Percentiles rank a stretch among this genome's conserved stretches.
These are phyloP conservation scores for Amaurobius ferox DNA, from an alignment of 2,888 invertebrate species.

Conservation along the genomic window DNA sequence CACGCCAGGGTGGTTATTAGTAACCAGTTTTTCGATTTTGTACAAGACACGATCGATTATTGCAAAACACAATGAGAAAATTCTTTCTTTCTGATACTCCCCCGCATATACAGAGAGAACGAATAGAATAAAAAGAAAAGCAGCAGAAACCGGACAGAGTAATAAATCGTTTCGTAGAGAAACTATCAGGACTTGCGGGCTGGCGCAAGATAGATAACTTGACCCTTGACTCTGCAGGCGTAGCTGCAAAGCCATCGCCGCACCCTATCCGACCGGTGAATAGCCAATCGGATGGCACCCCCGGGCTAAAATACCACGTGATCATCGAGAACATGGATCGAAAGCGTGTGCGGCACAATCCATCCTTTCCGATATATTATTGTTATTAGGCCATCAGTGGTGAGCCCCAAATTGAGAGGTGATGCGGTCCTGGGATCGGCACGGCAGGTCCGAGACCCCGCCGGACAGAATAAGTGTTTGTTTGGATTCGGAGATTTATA, in stretches of 20 bases:
- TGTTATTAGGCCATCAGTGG: slow-evolving; percentile 68
- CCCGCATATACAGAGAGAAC: slow-evolving; percentile 49
- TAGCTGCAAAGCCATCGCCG: slow-evolving; percentile 64
- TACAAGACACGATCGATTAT: slow-evolving; percentile 67
- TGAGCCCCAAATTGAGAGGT: slow-evolving; percentile 41
- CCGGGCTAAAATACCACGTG: slow-evolving; percentile 65
- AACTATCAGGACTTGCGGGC: slow-evolving; percentile 70
- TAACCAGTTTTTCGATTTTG: slow-evolving; percentile 72
- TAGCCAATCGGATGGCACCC: slow-evolving; percentile 63
- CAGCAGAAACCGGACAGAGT: slow-evolving; percentile 56
- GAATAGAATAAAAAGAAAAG: slow-evolving; percentile 13
- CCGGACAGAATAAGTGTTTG: slow-evolving; percentile 57
- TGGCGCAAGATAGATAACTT: slow-evolving; percentile 71
- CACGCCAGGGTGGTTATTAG: slow-evolving; percentile 63
- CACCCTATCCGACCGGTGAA: slow-evolving; percentile 68
- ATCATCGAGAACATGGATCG: slow-evolving; percentile 45
- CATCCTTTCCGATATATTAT: slow-evolving; percentile 44
- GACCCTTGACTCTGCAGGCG: slow-evolving; percentile 65
- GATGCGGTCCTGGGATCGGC: neutral
- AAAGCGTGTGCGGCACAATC: slow-evolving; percentile 15
- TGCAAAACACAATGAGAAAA: slow-evolving; percentile 68
- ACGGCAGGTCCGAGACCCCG: neutral
- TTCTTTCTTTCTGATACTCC: slow-evolving; percentile 49
- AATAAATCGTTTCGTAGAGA: slow-evolving; percentile 69
- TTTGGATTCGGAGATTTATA: slow-evolving; percentile 62